Evolutionary conservation across 2,888 invertebrate genomes (phyloP), one percentile per base, ranked within the genome.

Genomic region (Mimachlamys varia): DNA sequence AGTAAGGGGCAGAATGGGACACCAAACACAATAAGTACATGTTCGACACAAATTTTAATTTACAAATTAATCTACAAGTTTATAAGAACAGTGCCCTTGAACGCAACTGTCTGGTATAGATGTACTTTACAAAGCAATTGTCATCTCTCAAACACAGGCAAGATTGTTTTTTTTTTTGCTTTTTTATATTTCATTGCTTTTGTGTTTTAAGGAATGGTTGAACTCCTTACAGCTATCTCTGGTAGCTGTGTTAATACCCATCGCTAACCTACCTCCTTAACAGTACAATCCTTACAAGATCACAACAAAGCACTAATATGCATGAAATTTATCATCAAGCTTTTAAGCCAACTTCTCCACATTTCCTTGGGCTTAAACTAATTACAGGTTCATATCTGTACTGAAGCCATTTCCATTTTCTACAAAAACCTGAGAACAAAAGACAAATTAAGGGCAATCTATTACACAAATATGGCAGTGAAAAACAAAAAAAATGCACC

Each of bases 261-360:
- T 33, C 76, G 0, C 22, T 22, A 10, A 76, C 76, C 76, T 76
- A 76, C 33, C 76, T 58, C 19, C 58, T 33, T 27, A 76, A 76
- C 12, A 27, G 33, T 76, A 76, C 27, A 76, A 76, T 5, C 76
- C 76, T 76, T 22, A 22, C 58, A 58, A 58, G 58, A 76, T 76
- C 76, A 27, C 12, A 76, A 33, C 76, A 76, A 76, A 76, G 76
- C 27, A 76, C 33, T 76, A 33, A 76, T 76, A 76, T 76, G 33
- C 76, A 76, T 76, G 76, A 27, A 76, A 76, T 76, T 76, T 33
- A 76, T 76, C 76, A 76, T 76, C 76, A 76, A 76, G 76, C 76
- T 76, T 76, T 76, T 76, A 76, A 76, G 76, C 33, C 76, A 76
- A 76, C 76, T 33, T 76, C 17, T 76, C 33, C 27, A 76, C 76